Base-by-base conservation (phyloP, 2,113 vertebrate species). In the Lasiurus cinereus region DNA sequence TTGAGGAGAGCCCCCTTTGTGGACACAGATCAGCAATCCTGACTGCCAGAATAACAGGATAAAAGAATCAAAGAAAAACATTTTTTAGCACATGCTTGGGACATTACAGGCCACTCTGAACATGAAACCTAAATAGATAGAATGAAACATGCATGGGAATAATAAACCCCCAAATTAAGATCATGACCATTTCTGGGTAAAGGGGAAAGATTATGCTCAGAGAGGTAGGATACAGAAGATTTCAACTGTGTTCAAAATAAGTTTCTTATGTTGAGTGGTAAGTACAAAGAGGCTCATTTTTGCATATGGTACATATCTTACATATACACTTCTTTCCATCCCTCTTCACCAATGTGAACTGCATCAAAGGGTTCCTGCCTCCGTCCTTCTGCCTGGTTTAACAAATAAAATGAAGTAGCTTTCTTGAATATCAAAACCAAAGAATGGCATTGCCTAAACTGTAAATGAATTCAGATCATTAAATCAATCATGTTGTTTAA, bases 91-190 rank as follows among this genome's bases (percentile, higher is more conserved):
- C 12, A 87, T 19, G 10, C 8, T 39, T 74, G 29, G 13, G 14
- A 52, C 43, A 78, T 29, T 48, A 15, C 9, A 89, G 74, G 8
- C 6, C 19, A 56, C 29, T 83, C 0, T 54, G 54, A 92, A 91
- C n/a, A 48, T 79, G 29, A 90, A 96, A 84, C 2, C n/a, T 80
- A 91, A 92, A 62, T 24, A 72, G 56, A n/a, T 36, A 79, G n/a
- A 69, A 48, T 48, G 13, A 29, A 52, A 91, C 24, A 43, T 85
- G 11, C 15, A 9, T 39, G 33, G 33, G 18, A 87, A 88, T 73
- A 29, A 73, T 27, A 59, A 86, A 66, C 21, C 27, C 33, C 73
- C 14, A 91, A 93, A 48, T 62, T 10, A 64, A 22, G 48, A 46
- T 62, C 21, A 27, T 12, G 19, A 69, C 24, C 22, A 10, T 43